phyloP scores from a whole-genome alignment of 92 coral and sea anemone genomes.

The Porites evermanni region DNA sequence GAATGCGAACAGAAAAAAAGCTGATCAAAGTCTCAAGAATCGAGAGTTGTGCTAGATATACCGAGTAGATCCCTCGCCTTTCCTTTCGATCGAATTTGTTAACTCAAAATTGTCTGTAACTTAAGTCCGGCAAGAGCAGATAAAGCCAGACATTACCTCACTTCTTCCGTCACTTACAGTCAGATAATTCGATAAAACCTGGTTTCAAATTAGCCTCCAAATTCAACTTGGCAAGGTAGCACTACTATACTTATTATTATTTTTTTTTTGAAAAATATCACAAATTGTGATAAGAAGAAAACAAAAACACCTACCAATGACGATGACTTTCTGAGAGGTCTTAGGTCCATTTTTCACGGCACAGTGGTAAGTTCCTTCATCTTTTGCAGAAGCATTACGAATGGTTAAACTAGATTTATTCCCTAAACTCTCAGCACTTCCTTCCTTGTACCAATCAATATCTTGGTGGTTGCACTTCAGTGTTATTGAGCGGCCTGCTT shows the following conservation, averaged over 20 bases:
- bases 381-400: neutral
- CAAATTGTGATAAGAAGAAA: neutral
- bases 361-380: constrained; percentile 41
- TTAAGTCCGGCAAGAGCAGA: too few relatives aligned
- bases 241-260: neutral
- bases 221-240: neutral
- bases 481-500: constrained; percentile 27
- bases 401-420: neutral
- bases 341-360: constrained; percentile 3
- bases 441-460: constrained; percentile 26
- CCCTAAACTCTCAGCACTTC: neutral
- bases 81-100: too few relatives aligned
- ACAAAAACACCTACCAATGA: constrained; percentile 1
- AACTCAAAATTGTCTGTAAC: too few relatives aligned
- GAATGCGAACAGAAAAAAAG: neutral
- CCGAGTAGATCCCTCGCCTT: too few relatives aligned
- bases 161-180: too few relatives aligned
- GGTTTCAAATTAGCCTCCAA: neutral
- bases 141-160: too few relatives aligned
- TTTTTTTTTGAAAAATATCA: neutral
- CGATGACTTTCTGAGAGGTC: constrained; percentile 15
- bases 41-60: too few relatives aligned
- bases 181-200: too few relatives aligned
- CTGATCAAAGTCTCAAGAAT: neutral
- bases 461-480: constrained; percentile 8